These are phyloP conservation scores for Heliconius eleuchia DNA, from an alignment of 1,140 invertebrate genomes.

Conservation along the genomic window DNA sequence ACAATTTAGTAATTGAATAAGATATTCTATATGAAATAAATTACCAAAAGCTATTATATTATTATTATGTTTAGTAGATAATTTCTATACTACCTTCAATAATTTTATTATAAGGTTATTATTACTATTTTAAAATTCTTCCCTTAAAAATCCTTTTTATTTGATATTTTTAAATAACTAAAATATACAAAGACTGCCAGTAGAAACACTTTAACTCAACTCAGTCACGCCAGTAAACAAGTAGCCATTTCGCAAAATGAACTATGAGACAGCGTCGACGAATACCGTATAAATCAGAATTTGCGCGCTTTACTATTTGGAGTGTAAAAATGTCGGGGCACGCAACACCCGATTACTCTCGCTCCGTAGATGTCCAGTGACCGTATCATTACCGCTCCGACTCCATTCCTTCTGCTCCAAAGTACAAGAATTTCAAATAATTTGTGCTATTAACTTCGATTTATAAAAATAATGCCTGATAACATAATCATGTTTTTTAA, in stretches of 20 bases:
- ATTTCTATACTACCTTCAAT: too few species aligned
- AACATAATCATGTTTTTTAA: too few species aligned
- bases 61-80: too few species aligned
- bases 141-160: too few species aligned
- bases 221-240: not conserved
- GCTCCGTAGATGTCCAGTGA: constrained; percentile 23
- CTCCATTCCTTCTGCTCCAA: constrained; percentile 17
- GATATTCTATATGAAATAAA: too few species aligned
- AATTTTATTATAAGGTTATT: too few species aligned
- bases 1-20: too few species aligned
- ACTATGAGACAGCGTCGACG: constrained; percentile 3
- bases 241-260: not conserved
- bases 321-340: constrained; percentile 20
- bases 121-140: too few species aligned
- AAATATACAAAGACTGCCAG: not conserved
- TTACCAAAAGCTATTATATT: too few species aligned
- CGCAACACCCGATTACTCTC: constrained; percentile 30
- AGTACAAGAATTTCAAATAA: constrained; percentile 3
- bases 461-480: not conserved
- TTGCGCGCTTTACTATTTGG: not conserved
- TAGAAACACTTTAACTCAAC: not conserved
- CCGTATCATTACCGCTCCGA: constrained; percentile 23
- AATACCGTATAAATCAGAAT: constrained; percentile 10
- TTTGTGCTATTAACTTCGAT: not conserved
- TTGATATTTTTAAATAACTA: not conserved